These are phyloP conservation scores for Onychomys arenicola DNA, from an alignment of 2,797 vertebrate species.

Conservation along the genomic window DNA sequence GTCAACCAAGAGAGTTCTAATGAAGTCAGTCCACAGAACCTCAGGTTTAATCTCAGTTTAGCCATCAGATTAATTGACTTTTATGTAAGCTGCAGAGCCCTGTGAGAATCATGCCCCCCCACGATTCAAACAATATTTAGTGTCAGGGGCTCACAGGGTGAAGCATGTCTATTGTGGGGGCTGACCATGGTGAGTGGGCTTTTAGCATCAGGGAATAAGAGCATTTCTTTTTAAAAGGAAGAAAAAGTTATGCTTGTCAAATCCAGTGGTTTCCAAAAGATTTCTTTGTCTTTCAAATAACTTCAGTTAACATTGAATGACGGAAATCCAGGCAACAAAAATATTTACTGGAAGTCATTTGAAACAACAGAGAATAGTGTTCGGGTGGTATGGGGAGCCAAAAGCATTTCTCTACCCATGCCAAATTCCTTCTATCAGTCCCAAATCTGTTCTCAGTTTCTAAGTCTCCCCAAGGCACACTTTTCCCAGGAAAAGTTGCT, in stretches of 20 bases:
- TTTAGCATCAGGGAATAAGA: constrained; percentile 41
- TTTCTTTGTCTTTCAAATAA: constrained; percentile 50
- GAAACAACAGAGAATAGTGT: background rate
- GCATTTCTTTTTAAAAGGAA: constrained; percentile 18
- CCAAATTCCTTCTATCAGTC: constrained; percentile 22
- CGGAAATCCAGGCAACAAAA: constrained; percentile 57
- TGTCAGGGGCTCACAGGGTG: background rate
- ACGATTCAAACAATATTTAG: background rate
- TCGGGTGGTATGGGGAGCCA: background rate
- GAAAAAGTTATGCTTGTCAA: background rate
- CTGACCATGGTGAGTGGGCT: background rate
- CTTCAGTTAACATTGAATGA: constrained; percentile 58
- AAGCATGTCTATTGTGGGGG: background rate
- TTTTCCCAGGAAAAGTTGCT: background rate
- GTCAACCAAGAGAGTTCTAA: constrained; percentile 30
- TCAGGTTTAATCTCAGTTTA: constrained; percentile 12
- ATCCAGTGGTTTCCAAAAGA: background rate
- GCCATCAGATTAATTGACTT: background rate
- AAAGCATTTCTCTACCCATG: background rate
- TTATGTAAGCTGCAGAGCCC: background rate
- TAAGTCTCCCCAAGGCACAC: background rate
- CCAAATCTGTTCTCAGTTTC: background rate
- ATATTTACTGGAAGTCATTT: constrained; percentile 19
- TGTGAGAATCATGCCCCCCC: background rate
- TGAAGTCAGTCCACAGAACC: background rate